Evolutionary conservation across 2,888 invertebrate genomes (phyloP).

Genomic region (Melipona bicolor): DNA sequence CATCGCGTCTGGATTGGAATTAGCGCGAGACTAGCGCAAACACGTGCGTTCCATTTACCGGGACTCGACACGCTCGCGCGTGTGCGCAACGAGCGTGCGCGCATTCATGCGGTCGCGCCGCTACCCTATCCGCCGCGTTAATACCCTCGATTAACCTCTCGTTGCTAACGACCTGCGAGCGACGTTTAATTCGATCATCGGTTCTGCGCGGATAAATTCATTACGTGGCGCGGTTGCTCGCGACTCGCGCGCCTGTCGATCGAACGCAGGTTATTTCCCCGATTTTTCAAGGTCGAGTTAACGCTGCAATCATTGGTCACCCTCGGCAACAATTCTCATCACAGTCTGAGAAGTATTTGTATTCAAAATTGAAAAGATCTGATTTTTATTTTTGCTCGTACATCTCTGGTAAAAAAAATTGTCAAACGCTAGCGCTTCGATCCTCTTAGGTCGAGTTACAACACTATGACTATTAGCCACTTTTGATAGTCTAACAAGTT

Average conservation of each 20-base stretch:
- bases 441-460: no score
- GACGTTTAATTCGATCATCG: slow-evolving; percentile 56
- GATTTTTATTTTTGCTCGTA: no score
- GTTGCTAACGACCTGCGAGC: slow-evolving; percentile 48
- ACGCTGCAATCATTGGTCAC: background rate
- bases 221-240: slow-evolving; percentile 26
- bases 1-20: slow-evolving; percentile 37
- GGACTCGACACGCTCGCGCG: slow-evolving; percentile 41
- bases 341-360: no score
- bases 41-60: slow-evolving; percentile 64
- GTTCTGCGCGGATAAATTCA: slow-evolving; percentile 47
- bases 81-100: slow-evolving; percentile 31
- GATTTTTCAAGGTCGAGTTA: slow-evolving; percentile 9
- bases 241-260: background rate
- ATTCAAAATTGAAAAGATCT: no score
- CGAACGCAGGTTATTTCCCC: background rate
- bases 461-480: no score
- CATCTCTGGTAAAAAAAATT: no score
- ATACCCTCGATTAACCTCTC: slow-evolving; percentile 58
- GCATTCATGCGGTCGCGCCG: slow-evolving; percentile 20
- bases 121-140: slow-evolving; percentile 27
- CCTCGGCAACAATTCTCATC: no score
- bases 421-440: no score
- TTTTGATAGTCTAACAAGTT: no score
- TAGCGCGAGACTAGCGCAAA: slow-evolving; percentile 55